Base-by-base conservation (phyloP, 2,113 vertebrate genomes). In the Pterocles orientalis region DNA sequence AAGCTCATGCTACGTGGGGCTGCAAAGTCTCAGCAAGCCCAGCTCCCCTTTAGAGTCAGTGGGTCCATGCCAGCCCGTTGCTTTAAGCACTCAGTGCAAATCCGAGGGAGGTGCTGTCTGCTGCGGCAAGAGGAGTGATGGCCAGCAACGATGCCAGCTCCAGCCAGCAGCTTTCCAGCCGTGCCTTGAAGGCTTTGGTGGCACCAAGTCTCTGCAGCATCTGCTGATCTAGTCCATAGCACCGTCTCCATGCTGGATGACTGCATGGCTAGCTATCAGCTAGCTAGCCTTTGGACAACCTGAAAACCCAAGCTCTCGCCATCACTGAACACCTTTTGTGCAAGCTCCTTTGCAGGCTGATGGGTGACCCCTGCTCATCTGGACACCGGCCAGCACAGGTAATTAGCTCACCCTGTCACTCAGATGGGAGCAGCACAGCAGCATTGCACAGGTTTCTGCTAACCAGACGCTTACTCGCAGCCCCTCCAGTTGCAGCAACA, bases 71-170 rank as follows among this genome's bases (percentile, higher is more conserved):
- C 64, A 7, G 23, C 6, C 8, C 23, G 41, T 39, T 23, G 71
- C 51, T 53, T 28, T 47, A 11, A 68, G 64, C 7, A 39, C 57
- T 6, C 39, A 2, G 28, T 5, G 34, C 15, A 11, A 36, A 34
- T 5, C 29, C 0, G 0, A 29, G 60, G 36, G 7, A 76, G 47
- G 23, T 11, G 2, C 43, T 31, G 16, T 18, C n/a, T 60, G 12
- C 81, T 66, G 56, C 1, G 12, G 19, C 24, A 10, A 43, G 18
- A 2, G 45, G 34, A 34, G 26, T 0, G 0, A 28, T 70, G 68
- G 21, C 57, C 78, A 54, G 43, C 10, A 18, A 13, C 2, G 3
- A 3, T 3, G 15, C n/a, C 86, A 45, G 34, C 48, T 20, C 28
- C 34, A 34, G 36, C 50, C 70, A 72, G 60, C 68, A 58, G 33